These are phyloP conservation scores for Muscina levida DNA, from an alignment of 2,888 invertebrate genomes.

Conservation along the genomic window DNA sequence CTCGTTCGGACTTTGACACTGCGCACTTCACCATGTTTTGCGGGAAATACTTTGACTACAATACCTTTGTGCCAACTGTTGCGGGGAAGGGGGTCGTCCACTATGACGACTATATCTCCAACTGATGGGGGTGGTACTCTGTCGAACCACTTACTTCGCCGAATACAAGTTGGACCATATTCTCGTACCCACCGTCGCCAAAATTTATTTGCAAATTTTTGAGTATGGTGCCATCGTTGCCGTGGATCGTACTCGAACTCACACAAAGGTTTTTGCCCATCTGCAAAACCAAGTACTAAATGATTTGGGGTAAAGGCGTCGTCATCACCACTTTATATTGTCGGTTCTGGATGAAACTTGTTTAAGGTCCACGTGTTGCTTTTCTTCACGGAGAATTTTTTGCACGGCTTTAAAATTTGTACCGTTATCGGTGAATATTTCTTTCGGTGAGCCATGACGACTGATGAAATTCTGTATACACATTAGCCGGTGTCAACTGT, in stretches of 20 bases:
- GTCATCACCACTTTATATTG: conserved; percentile 62
- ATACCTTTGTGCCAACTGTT: conserved; percentile 25
- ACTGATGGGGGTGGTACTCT: conserved; percentile 31
- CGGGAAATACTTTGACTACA: conserved; percentile 4
- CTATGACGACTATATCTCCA: conserved; percentile 22
- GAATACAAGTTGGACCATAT: conserved; percentile 14
- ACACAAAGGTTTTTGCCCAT: conserved; percentile 53
- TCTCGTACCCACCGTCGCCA: conserved; percentile 25
- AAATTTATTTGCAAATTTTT: too few relatives aligned
- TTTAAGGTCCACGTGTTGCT: not conserved
- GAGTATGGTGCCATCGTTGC: too few relatives aligned
- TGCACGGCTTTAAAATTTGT: conserved; percentile 58
- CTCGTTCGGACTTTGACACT: conserved; percentile 50
- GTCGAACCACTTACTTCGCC: conserved; percentile 51
- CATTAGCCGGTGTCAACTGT: conserved; percentile 56
- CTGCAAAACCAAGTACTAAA: conserved; percentile 58
- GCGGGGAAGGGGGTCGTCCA: conserved; percentile 23
- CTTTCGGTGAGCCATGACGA: conserved; percentile 46
- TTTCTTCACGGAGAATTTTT: conserved; percentile 20
- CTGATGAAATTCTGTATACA: conserved; percentile 56
- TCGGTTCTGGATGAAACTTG: conserved; percentile 22
- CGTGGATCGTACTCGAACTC: conserved; percentile 17
- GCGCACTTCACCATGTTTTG: conserved; percentile 30
- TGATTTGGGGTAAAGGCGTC: conserved; percentile 63
- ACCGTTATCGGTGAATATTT: conserved; percentile 57